Evolutionary conservation across 2,113 vertebrate species (phyloP).

Genomic region (Hippoglossus stenolepis): DNA sequence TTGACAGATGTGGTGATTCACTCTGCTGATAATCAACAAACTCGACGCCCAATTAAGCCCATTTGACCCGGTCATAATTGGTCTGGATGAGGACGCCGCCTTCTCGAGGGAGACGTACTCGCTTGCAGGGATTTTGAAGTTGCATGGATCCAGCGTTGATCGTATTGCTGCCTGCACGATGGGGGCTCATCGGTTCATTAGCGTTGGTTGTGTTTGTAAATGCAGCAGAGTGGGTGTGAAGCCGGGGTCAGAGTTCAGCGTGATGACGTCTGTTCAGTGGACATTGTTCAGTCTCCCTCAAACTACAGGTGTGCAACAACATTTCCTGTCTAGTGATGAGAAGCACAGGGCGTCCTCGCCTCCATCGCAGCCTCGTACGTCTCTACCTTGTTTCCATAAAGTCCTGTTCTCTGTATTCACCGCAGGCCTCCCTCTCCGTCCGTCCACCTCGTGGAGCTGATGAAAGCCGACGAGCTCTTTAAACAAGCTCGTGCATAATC

Average conservation of each 20-base stretch:
- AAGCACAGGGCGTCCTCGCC: too few species aligned
- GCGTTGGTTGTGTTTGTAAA: constrained; percentile 3
- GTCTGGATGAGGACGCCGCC: constrained; percentile 1
- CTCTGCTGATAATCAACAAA: too few species aligned
- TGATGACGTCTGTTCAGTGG: neutral
- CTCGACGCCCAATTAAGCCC: constrained; percentile 40
- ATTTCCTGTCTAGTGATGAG: too few species aligned
- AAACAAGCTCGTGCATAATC: constrained; percentile 21
- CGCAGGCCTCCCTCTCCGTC: constrained; percentile 7
- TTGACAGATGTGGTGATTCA: constrained; percentile 31
- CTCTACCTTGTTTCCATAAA: neutral
- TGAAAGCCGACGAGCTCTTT: constrained; percentile 41
- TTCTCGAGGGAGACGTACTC: constrained; percentile 15
- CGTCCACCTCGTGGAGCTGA: neutral
- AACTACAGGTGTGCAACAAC: too few species aligned
- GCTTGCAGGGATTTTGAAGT: constrained; percentile 34
- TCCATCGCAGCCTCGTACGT: too few species aligned
- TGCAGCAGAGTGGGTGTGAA: neutral
- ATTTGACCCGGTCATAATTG: constrained; percentile 63
- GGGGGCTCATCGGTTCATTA: constrained; percentile 35
- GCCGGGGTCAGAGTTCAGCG: neutral
- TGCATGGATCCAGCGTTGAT: constrained; percentile 51
- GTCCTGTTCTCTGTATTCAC: neutral
- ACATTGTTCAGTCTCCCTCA: too few species aligned
- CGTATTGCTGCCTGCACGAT: constrained; percentile 15